Percentiles rank a stretch among this genome's conserved stretches.
Evolutionary conservation across 2,888 invertebrate genomes (phyloP).

Genomic region (Xestia c-nigrum): DNA sequence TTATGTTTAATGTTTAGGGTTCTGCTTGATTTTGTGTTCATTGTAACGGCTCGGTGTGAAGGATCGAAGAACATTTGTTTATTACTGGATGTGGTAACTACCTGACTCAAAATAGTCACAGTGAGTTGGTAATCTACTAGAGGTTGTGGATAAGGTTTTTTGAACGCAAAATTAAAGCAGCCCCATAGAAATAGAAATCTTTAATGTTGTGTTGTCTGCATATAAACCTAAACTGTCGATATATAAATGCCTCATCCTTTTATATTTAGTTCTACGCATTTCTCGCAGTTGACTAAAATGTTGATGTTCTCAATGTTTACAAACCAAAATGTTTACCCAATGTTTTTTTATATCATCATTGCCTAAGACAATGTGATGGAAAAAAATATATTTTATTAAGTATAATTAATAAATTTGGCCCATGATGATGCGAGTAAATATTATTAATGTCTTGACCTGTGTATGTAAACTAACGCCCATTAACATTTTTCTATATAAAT

Average conservation of each 20-base stretch:
- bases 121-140: not conserved
- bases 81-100: not conserved
- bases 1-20: conserved; percentile 48
- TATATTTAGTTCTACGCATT: conserved; percentile 37
- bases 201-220: conserved; percentile 51
- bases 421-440: conserved; percentile 37
- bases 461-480: conserved; percentile 69
- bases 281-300: conserved; percentile 32
- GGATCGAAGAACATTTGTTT: not conserved
- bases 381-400: conserved; percentile 54
- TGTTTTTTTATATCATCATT: conserved; percentile 38
- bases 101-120: no score
- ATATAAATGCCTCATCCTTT: conserved; percentile 48
- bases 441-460: conserved; percentile 49
- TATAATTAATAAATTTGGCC: conserved; percentile 45
- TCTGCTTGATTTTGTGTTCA: conserved; percentile 49
- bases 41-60: not conserved
- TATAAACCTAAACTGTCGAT: conserved; percentile 60
- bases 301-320: conserved; percentile 8
- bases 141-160: not conserved
- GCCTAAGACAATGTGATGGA: conserved; percentile 36
- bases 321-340: no score
- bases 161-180: conserved; percentile 44
- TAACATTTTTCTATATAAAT: conserved; percentile 73
- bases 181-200: conserved; percentile 47